phyloP scores from a whole-genome alignment of 1,140 invertebrate genomes.

The Dendroctonus ponderosae region DNA sequence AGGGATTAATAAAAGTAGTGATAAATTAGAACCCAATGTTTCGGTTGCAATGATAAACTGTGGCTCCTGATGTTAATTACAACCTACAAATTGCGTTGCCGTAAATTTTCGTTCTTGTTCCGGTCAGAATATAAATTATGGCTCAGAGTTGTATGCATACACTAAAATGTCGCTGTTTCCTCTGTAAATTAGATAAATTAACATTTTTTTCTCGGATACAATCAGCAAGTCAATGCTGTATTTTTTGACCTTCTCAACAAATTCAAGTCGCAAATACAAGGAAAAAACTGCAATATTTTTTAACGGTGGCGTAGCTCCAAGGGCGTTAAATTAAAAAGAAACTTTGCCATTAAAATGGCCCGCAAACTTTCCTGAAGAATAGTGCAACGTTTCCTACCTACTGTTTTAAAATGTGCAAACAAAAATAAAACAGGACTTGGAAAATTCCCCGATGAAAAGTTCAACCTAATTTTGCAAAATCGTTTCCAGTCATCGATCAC shows the following conservation, averaged over 20 bases:
- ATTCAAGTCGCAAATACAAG: too few species aligned
- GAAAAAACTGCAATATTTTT: constrained; percentile 3
- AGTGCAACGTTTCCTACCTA: constrained; percentile 1
- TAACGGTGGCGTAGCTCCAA: constrained; percentile 1
- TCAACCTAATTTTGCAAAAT: too few species aligned
- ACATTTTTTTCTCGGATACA: too few species aligned
- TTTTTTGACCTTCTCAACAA: too few species aligned
- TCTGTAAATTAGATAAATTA: too few species aligned
- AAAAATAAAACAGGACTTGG: too few species aligned
- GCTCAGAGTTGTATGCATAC: constrained; percentile 17
- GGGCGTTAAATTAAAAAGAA: constrained; percentile 10
- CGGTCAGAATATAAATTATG: constrained; percentile 34
- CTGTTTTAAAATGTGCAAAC: too few species aligned
- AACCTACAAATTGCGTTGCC: constrained; percentile 38
- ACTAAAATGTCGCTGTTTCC: too few species aligned
- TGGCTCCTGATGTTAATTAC: constrained; percentile 40
- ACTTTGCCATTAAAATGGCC: background rate
- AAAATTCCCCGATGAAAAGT: too few species aligned
- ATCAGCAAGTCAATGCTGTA: too few species aligned
- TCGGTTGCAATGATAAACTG: constrained; percentile 37
- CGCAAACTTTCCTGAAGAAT: constrained; percentile 2
- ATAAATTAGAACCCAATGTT: constrained; percentile 35
- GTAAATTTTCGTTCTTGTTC: constrained; percentile 38
- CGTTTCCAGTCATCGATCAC: too few species aligned
- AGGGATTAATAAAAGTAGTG: constrained; percentile 32